Conservation (phyloP, 2,113 vertebrate genomes). For the Scomber colias region DNA sequence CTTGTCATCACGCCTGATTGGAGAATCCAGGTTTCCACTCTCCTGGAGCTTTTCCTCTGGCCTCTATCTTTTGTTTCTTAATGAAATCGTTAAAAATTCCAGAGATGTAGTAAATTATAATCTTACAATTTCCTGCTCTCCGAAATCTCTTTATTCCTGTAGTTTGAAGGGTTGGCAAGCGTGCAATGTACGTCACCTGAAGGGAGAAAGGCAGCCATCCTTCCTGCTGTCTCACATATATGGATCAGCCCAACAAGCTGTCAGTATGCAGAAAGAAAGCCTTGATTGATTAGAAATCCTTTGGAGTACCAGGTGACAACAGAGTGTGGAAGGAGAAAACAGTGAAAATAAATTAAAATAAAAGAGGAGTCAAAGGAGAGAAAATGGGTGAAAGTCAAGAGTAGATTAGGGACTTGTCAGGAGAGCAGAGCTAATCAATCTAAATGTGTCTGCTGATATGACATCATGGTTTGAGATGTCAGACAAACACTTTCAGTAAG, state of each 20-base stretch:
- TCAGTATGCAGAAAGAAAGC: constrained; percentile 5
- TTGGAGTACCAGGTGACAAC: background rate
- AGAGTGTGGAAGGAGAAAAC: background rate
- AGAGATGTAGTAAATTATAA: background rate
- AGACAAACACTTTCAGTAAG: background rate
- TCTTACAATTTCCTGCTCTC: background rate
- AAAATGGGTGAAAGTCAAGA: background rate
- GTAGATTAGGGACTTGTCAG: background rate
- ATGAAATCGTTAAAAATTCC: constrained; percentile 1
- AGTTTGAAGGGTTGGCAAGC: background rate
- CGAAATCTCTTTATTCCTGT: background rate
- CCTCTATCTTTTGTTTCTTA: background rate
- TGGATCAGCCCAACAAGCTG: constrained; percentile 21
- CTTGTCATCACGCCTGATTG: background rate
- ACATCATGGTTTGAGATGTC: background rate
- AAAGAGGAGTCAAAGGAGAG: background rate
- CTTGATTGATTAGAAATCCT: constrained; percentile 19
- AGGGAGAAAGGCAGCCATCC: background rate
- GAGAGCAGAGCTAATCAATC: background rate
- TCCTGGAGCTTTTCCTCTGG: background rate
- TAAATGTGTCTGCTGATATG: background rate
- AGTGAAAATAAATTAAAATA: background rate
- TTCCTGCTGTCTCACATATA: constrained; percentile 8
- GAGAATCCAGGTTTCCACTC: background rate
- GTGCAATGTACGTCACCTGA: background rate